Evolutionary conservation across 2,797 vertebrate species (phyloP).

Genomic region (Florisuga fusca): DNA sequence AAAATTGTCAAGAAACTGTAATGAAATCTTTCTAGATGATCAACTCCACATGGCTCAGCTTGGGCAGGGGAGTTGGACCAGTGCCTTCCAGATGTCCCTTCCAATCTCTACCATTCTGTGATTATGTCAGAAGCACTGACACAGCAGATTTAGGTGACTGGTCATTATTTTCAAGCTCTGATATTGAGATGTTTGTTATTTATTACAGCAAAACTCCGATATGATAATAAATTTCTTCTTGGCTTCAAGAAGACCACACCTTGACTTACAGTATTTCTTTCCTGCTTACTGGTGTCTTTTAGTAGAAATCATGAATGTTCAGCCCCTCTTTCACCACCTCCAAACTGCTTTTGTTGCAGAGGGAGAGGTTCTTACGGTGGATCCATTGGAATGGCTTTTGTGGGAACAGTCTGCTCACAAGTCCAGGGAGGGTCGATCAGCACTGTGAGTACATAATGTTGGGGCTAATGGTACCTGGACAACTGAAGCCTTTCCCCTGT

Average conservation of each 20-base stretch:
- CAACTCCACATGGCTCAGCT: neutral
- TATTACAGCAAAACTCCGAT: neutral
- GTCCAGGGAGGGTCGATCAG: too few relatives aligned
- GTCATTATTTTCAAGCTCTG: neutral
- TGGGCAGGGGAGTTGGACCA: neutral
- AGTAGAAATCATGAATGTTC: neutral
- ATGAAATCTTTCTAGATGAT: neutral
- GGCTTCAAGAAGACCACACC: neutral
- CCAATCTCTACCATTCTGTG: neutral
- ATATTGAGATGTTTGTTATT: neutral
- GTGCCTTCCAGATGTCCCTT: neutral
- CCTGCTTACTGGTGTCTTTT: neutral
- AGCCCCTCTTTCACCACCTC: neutral
- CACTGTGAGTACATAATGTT: too few relatives aligned
- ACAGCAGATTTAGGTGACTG: neutral
- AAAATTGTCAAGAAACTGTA: neutral
- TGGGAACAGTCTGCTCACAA: too few relatives aligned
- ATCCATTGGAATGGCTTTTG: slow-evolving; percentile 89
- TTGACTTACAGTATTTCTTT: neutral
- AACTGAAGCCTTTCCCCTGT: too few relatives aligned
- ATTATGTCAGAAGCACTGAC: neutral
- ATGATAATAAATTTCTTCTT: neutral
- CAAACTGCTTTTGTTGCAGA: slow-evolving; percentile 69
- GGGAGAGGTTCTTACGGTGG: slow-evolving; percentile 16
- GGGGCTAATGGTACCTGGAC: too few relatives aligned